These are phyloP conservation scores for Bemisia tabaci DNA, from an alignment of 1,140 invertebrate species.

Conservation along the genomic window DNA sequence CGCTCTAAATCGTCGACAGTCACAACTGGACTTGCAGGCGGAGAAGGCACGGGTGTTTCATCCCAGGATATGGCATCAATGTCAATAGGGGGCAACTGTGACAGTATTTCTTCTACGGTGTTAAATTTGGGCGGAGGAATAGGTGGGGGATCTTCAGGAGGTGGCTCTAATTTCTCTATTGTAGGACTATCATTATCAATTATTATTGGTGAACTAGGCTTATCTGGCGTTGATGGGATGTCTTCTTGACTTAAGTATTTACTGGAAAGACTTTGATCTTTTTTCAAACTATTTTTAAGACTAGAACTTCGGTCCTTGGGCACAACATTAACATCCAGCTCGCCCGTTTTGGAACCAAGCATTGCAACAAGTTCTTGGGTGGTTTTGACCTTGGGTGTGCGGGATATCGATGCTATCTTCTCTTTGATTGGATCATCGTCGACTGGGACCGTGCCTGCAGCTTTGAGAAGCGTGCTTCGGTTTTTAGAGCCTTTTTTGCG, in stretches of 20 bases:
- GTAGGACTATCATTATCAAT: slow-evolving; percentile 1
- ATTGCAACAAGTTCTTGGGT: slow-evolving; percentile 68
- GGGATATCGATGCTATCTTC: slow-evolving; percentile 44
- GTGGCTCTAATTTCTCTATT: slow-evolving; percentile 1
- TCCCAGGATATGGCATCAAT: slow-evolving; percentile 38
- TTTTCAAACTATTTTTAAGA: neutral
- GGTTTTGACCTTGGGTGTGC: slow-evolving; percentile 63
- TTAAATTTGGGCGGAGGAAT: slow-evolving; percentile 3
- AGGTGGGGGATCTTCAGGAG: slow-evolving; percentile 9
- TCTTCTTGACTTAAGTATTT: slow-evolving; percentile 5
- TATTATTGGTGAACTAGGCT: slow-evolving; percentile 10
- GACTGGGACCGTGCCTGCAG: slow-evolving; percentile 13
- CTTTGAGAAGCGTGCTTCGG: slow-evolving; percentile 14
- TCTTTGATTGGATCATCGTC: slow-evolving; percentile 44
- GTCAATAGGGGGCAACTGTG: slow-evolving; percentile 47
- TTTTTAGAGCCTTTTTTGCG: slow-evolving; percentile 55
- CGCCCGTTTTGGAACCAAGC: slow-evolving; percentile 43
- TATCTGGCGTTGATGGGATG: neutral
- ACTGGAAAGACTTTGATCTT: neutral
- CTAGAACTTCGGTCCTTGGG: neutral
- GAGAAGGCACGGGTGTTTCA: slow-evolving; percentile 24
- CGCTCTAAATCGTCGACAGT: slow-evolving; percentile 29
- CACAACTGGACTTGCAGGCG: slow-evolving; percentile 20
- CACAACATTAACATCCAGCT: slow-evolving; percentile 13
- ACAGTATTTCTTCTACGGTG: slow-evolving; percentile 39